Conservation (phyloP, 2,797 vertebrate genomes). For the Eidolon dupreanum region DNA sequence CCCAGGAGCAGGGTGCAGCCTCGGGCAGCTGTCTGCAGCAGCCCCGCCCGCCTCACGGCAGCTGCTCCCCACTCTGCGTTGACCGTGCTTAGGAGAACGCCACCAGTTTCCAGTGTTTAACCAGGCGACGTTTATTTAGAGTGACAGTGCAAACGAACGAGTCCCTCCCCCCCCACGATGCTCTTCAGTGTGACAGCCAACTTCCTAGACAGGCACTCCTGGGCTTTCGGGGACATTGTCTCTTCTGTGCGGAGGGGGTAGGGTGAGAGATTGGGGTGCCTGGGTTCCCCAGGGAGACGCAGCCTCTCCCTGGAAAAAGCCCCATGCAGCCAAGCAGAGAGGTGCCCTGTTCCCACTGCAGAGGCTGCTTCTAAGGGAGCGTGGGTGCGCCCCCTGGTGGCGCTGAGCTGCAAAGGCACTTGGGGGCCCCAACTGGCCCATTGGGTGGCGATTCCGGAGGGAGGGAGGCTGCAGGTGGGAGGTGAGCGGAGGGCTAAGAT, state of each 20-base stretch:
- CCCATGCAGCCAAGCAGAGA: neutral
- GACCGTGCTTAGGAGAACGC: constrained; percentile 59
- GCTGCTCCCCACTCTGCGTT: constrained; percentile 32
- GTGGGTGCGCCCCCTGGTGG: constrained; percentile 50
- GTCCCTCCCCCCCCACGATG: constrained; percentile 56
- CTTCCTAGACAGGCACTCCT: constrained; percentile 19
- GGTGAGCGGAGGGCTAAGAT: neutral
- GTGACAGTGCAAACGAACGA: neutral
- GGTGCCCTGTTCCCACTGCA: rapidly evolving
- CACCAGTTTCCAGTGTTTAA: neutral
- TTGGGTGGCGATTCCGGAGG: neutral
- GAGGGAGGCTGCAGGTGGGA: neutral
- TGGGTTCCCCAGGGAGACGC: neutral
- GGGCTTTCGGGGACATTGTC: neutral
- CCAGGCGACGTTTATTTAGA: neutral
- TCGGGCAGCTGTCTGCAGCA: neutral
- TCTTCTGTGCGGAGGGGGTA: neutral
- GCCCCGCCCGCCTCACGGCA: constrained; percentile 34
- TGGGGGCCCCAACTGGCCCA: neutral
- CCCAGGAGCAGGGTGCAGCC: neutral
- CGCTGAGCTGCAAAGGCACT: neutral
- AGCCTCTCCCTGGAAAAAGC: neutral
- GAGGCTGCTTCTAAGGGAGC: neutral
- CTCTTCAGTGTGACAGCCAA: constrained; percentile 45
- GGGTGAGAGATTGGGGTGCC: no score